Base-by-base conservation (phyloP, 2,888 invertebrate genomes). In the Tubulanus polymorphus region DNA sequence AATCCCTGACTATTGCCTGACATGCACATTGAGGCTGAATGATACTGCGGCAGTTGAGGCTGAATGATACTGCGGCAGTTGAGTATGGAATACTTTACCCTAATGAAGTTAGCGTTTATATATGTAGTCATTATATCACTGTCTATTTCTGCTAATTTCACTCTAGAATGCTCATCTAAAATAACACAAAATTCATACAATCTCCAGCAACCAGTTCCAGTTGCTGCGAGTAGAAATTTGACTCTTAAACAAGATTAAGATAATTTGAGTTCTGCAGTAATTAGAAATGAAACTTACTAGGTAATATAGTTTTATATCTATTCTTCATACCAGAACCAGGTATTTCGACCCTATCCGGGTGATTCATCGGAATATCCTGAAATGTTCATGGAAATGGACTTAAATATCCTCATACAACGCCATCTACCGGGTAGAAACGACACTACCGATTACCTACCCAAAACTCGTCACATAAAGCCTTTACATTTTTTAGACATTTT, bases 81-180 rank as follows among this genome's bases (percentile, higher is more conserved):
- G 35, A 50, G 18, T 6, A 5, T 23, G 23, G 6, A 8, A 35
- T 15, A 10, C 35, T 66, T 66, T 64, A 76, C 76, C 84, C 90
- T 87, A 66, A 94, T 90, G 78, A 89, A 93, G 82, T 94, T 94
- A 67, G 94, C 94, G 82, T 94, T 94, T 56, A 94, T 92, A 74
- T 94, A 94, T 57, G 86, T 86, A 25, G 80, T 77, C 1, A 84
- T 72, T 41, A 83, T 82, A 74, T 89, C 88, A 53, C 84, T 81
- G 59, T 80, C 79, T 37, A 79, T 76, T 59, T 79, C 76, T 20
- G 84, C 83, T 64, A 93, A 78, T 46, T 88, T 84, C 23, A 94
- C 91, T 64, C 93, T 83, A 2, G 91, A 90, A 68, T 88, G 88
- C 70, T 93, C 90, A 78, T 93, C 79, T 79, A 63, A 20, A 69